Evolutionary conservation across 2,797 vertebrate genomes (phyloP).

Genomic region (Neopelma chrysocephalum): DNA sequence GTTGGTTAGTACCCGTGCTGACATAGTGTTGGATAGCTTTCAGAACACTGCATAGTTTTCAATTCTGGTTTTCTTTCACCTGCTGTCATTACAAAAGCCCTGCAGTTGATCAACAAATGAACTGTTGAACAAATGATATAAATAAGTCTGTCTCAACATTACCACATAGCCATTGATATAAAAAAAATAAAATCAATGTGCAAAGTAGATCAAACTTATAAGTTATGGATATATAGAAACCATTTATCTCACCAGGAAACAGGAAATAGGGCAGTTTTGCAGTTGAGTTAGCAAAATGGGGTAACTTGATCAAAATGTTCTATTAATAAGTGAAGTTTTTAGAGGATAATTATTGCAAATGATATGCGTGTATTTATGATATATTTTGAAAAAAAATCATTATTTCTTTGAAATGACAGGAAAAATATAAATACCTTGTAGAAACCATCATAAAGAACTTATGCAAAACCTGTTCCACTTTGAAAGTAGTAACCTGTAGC

Average conservation of each 20-base stretch:
- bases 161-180: background rate
- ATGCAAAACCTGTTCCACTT: background rate
- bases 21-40: background rate
- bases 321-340: background rate
- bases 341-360: background rate
- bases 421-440: background rate
- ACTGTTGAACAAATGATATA: background rate
- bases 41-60: background rate
- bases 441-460: background rate
- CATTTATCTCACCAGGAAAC: background rate
- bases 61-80: background rate
- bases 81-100: background rate
- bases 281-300: background rate
- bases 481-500: background rate
- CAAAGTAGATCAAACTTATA: conserved; percentile 4
- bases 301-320: background rate
- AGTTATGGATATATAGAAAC: background rate
- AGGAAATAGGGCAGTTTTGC: background rate
- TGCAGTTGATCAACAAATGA: background rate
- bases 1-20: background rate
- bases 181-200: background rate
- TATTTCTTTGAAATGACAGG: background rate
- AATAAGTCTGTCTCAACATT: background rate
- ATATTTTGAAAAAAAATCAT: background rate
- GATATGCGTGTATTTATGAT: background rate